phyloP scores from a whole-genome alignment of 2,888 invertebrate species.

The Phoronis australis region DNA sequence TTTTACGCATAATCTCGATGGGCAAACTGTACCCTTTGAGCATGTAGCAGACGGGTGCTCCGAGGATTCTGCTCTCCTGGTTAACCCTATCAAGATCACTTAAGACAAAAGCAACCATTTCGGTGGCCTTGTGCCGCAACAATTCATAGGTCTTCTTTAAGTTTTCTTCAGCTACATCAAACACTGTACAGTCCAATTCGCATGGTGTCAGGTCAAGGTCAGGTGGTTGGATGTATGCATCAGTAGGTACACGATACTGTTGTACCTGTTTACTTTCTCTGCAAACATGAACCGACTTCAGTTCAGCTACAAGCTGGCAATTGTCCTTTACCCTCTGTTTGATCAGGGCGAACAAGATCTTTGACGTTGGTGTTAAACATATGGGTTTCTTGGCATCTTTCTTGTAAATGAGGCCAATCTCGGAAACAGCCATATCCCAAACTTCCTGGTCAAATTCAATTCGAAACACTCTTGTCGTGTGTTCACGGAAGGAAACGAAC shows the following conservation, averaged over 20 bases:
- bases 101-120: not conserved
- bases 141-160: not conserved
- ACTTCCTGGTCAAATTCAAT: not conserved
- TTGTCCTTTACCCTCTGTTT: not conserved
- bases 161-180: not conserved
- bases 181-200: not conserved
- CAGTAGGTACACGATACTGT: not conserved
- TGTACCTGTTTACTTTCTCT: not conserved
- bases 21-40: not conserved
- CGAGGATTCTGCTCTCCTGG: not conserved
- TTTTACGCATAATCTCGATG: not conserved
- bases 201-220: no score
- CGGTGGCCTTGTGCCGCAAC: not conserved
- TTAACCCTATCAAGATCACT: not conserved
- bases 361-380: not conserved
- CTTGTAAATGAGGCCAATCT: not conserved
- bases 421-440: not conserved
- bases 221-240: not conserved
- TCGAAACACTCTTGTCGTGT: not conserved
- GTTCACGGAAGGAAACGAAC: not conserved
- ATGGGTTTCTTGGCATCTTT: not conserved
- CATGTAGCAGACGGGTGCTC: not conserved
- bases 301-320: not conserved
- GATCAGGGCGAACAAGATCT: not conserved
- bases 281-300: not conserved